Percentiles rank a stretch among this genome's conserved stretches.
phyloP scores from a whole-genome alignment of 2,113 vertebrate genomes.

The Erythrolamprus reginae region DNA sequence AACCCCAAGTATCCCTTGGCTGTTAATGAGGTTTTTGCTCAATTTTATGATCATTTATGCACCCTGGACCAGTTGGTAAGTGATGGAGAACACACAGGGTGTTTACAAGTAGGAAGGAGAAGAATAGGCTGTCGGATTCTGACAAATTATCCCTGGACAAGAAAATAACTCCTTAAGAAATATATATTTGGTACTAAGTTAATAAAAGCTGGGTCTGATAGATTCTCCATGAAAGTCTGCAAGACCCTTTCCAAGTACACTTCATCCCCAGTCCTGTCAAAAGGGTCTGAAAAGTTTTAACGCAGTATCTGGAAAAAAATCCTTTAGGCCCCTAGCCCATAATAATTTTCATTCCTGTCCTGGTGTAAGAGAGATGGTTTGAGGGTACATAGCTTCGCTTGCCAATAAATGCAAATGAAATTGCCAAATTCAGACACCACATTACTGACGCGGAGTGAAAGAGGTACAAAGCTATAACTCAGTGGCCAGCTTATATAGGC shows the following conservation, averaged over 20 bases:
- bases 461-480: constrained; percentile 19
- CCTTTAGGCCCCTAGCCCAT: constrained; percentile 30
- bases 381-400: background rate
- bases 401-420: background rate
- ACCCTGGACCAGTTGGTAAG: constrained; percentile 34
- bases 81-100: constrained; percentile 45
- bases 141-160: constrained; percentile 65
- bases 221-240: constrained; percentile 51
- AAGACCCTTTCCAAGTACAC: constrained; percentile 39
- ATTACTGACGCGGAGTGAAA: constrained; percentile 1
- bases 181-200: constrained; percentile 60
- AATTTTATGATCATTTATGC: constrained; percentile 34
- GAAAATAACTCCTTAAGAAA: constrained; percentile 65
- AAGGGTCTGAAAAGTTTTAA: constrained; percentile 36
- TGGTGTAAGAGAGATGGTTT: background rate
- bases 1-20: background rate
- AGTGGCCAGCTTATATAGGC: constrained; percentile 23
- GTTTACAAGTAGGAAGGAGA: constrained; percentile 46
- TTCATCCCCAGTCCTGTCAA: constrained; percentile 39
- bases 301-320: constrained; percentile 3
- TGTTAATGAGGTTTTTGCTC: constrained; percentile 36
- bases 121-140: constrained; percentile 60
- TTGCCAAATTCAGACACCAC: background rate
- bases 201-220: constrained; percentile 59
- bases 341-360: constrained; percentile 37